Conservation (phyloP, 2,888 invertebrate genomes). For the Epinotia bilunana region DNA sequence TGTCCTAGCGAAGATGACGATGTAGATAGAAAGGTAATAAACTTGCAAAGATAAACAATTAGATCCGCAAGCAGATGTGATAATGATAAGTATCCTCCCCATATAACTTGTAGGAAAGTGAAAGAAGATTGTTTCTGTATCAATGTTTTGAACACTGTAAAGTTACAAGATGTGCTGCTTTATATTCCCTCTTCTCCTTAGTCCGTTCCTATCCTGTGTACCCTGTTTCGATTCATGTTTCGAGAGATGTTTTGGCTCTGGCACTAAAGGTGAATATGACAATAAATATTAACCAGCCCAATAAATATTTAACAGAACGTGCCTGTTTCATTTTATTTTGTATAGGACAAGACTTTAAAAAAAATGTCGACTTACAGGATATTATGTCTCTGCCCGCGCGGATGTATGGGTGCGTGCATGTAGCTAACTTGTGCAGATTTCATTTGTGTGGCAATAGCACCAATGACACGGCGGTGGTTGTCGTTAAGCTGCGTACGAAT, state of each 20-base stretch:
- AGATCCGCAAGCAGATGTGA: not conserved
- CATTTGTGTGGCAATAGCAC: too few relatives aligned
- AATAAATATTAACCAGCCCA: not conserved
- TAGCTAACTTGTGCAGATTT: too few relatives aligned
- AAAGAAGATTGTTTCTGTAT: too few relatives aligned
- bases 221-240: not conserved
- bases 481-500: too few relatives aligned
- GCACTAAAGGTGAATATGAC: not conserved
- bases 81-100: too few relatives aligned
- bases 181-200: not conserved
- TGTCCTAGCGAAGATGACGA: too few relatives aligned
- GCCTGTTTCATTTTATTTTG: not conserved
- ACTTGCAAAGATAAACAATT: not conserved
- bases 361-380: too few relatives aligned
- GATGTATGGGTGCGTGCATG: too few relatives aligned
- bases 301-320: not conserved
- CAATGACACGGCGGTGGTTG: too few relatives aligned
- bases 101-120: too few relatives aligned
- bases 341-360: not conserved
- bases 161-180: conserved; percentile 12
- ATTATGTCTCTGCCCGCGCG: too few relatives aligned
- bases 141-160: too few relatives aligned
- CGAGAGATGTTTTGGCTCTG: not conserved
- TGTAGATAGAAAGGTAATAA: not conserved
- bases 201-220: not conserved